Evolutionary conservation across 2,888 invertebrate genomes (phyloP).

Genomic region (Kryphioiulus occultus): DNA sequence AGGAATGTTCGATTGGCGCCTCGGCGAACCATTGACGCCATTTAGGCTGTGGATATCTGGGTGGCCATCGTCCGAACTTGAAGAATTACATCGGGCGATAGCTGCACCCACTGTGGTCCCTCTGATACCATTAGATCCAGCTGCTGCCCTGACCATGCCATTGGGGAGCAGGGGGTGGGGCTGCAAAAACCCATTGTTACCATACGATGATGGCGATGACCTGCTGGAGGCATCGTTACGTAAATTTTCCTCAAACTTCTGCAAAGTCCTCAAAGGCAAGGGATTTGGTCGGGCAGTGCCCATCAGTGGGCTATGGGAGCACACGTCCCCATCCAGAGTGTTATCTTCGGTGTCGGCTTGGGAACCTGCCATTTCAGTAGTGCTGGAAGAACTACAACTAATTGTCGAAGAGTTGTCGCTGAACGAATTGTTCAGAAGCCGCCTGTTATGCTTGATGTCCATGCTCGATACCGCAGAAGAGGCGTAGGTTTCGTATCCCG

Average conservation of each 20-base stretch:
- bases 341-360: slow-evolving; percentile 54
- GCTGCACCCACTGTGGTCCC: background rate
- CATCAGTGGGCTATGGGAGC: slow-evolving; percentile 40
- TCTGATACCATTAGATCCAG: slow-evolving; percentile 18
- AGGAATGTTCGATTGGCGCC: slow-evolving; percentile 49
- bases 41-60: background rate
- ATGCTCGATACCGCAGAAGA: slow-evolving; percentile 55
- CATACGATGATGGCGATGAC: background rate
- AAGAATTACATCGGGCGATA: slow-evolving; percentile 31
- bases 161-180: background rate
- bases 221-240: background rate
- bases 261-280: background rate
- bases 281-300: background rate
- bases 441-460: slow-evolving; percentile 47
- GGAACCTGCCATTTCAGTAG: slow-evolving; percentile 51
- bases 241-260: slow-evolving; percentile 3
- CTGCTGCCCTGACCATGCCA: slow-evolving; percentile 2
- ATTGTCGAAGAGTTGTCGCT: slow-evolving; percentile 54
- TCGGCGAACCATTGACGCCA: background rate
- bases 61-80: slow-evolving; percentile 52
- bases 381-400: slow-evolving; percentile 51
- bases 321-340: slow-evolving; percentile 45
- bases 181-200: background rate
- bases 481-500: slow-evolving; percentile 56
- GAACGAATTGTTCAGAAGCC: slow-evolving; percentile 50